Percentiles rank a stretch among this genome's conserved stretches.
Conservation (phyloP, 2,888 invertebrate genomes). For the Cremastinae sp. region DNA sequence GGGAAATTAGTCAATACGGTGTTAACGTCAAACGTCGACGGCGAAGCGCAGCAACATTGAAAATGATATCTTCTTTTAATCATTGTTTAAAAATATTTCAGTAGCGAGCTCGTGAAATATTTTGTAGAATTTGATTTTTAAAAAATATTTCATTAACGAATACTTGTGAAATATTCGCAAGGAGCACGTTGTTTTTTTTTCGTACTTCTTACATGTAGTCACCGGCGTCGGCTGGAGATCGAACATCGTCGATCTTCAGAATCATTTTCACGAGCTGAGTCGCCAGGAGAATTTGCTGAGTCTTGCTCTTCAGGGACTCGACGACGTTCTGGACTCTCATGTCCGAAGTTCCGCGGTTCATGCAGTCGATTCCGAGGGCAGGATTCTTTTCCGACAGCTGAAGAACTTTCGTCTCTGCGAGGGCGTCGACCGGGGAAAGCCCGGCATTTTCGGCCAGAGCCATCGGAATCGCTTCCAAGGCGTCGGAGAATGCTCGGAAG, state of each 20-base stretch:
- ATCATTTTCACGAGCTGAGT: slow-evolving; percentile 99
- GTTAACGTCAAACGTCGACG: slow-evolving; percentile 26
- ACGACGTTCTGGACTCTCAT: slow-evolving; percentile 98
- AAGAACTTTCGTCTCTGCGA: slow-evolving; percentile 94
- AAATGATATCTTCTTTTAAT: slow-evolving; percentile 7
- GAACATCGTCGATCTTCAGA: slow-evolving; percentile 98
- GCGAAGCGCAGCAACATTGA: slow-evolving; percentile 14
- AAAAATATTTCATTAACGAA: slow-evolving; percentile 30
- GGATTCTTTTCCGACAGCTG: slow-evolving; percentile 93
- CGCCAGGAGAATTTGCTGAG: slow-evolving; percentile 97
- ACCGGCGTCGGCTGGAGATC: slow-evolving; percentile 81
- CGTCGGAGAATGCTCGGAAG: slow-evolving; percentile 96
- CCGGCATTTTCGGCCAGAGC: slow-evolving; percentile 99
- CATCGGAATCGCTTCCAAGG: slow-evolving; percentile 95
- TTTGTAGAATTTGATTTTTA: background rate
- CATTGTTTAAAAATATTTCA: slow-evolving; percentile 15
- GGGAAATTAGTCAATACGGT: slow-evolving; percentile 18
- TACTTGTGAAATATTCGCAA: slow-evolving; percentile 34
- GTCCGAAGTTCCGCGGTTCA: slow-evolving; percentile 90
- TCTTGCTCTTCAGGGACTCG: slow-evolving; percentile 98
- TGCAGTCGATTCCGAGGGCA: slow-evolving; percentile 96
- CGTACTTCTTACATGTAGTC: slow-evolving; percentile 58
- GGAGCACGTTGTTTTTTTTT: slow-evolving; percentile 17
- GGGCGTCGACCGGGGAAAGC: slow-evolving; percentile 93
- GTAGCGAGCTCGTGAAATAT: slow-evolving; percentile 9